Evolutionary conservation across 2,113 vertebrate species (phyloP), one percentile per base, ranked within the genome.

Genomic region (Hypomesus transpacificus): DNA sequence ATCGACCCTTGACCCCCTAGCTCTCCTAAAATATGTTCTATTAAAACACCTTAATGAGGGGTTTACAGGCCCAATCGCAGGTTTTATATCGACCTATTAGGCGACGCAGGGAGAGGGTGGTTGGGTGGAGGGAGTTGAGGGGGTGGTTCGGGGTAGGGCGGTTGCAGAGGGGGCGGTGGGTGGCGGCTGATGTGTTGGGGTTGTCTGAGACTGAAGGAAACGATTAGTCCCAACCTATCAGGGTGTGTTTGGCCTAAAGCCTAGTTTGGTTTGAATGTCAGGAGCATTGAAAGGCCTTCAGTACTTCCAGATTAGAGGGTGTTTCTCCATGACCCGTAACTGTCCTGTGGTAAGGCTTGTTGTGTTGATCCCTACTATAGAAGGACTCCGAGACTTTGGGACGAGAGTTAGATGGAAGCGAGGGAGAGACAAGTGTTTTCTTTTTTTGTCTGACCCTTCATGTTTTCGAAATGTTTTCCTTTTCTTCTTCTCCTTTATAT

Each of bases 41-140:
- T 94, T 93, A 94, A 95, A 95, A 94, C 90, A 91, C 91, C 87
- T 87, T 95, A 95, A 95, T 95, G 93, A 95, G 92, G 92, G 92
- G 90, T 95, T 94, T 94, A 94, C 92, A 92, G 92, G 89, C 90
- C 88, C 94, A 93, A 91, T 92, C 93, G 91, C 88, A 92, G 91
- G 86, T 95, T 96, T 95, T 94, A 94, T 94, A 94, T 93, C 93
- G 92, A 93, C 89, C 89, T 91, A 87, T 95, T 92, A 93, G 90
- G 85, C 83, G 90, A 83, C 64, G 81, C 79, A 86, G 58, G 53
- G 73, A 80, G 68, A 56, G 72, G 76, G 70, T 63, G 60, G 28
- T 39, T 13, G 69, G 28, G n/a, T 75, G 26, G 20, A 61, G 16
- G 60, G 50, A 75, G 66, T 71, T 22, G 52, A 21, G 71, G 73